Evolutionary conservation across 1,140 invertebrate species (phyloP), one percentile per base, ranked within the genome.

Genomic region (Hyles vespertilio): DNA sequence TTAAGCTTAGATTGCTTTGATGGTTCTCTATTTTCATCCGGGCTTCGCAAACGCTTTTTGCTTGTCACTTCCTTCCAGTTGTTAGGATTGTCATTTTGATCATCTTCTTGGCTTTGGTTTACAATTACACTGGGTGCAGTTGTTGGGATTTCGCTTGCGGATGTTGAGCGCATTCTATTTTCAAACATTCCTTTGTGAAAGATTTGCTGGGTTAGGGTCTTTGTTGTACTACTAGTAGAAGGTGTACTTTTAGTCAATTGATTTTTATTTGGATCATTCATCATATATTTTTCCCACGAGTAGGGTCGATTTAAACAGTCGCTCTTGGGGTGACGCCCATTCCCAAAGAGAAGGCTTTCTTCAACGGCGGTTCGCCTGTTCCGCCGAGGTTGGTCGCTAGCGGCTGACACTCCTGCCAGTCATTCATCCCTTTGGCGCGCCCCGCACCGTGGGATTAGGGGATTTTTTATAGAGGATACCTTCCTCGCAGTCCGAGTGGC

Each of bases 111-210:
- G 22, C 22, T 22, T 22, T 22, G 22, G 22, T 22, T 22, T 22
- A 22, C 22, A 22, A 22, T 22, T 22, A 22, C 22, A 22, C 32
- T 33, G 51, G 5, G 5, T 32, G 36, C 12, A 51, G 12, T 12
- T 7, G 9, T 32, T 58, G 32, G 10, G 49, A 32, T 44, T 0
- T 51, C 49, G 9, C 36, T 11, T 3, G 7, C n/a, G 5, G 56
- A 51, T 5, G 12, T 1, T 6, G 36, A 2, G 9, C 22, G n/a
- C 22, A 34, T 12, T 51, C 49, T 58, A 51, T 12, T 51, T 44
- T 51, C 48, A 33, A 58, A 51, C 44, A 58, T 58, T 51, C 56
- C 40, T 44, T 45, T 44, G 33, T 51, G 56, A 22, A 58, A 52
- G 7, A 51, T 46, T 46, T 58, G 50, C 46, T 51, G 48, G 4